Evolutionary conservation across 2,113 vertebrate genomes (phyloP).

Genomic region (Grammomys dolichurus): DNA sequence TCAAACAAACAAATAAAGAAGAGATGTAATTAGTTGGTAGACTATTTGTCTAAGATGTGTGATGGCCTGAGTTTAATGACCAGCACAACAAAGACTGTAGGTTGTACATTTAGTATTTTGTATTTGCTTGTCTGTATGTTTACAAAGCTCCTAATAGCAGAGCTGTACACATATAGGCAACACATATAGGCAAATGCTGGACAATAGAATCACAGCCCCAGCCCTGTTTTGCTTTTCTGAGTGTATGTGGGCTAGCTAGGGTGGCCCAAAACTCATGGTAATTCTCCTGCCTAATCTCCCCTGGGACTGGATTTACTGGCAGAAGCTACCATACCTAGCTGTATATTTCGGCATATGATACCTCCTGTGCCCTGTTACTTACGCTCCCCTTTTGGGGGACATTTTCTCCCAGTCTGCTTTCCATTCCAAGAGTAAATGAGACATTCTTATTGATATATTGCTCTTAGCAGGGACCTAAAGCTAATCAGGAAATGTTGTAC

Average conservation of each 20-base stretch:
- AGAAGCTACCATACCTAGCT: neutral
- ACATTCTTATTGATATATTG: neutral
- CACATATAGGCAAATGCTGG: neutral
- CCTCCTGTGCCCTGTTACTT: neutral
- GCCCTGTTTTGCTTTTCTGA: neutral
- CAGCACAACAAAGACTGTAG: neutral
- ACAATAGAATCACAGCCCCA: neutral
- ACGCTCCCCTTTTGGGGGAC: neutral
- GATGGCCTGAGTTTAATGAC: neutral
- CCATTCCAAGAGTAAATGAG: neutral
- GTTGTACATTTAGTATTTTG: neutral
- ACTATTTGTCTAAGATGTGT: neutral
- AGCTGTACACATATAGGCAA: neutral
- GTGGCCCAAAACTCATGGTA: neutral
- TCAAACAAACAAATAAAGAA: neutral
- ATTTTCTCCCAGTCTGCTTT: neutral
- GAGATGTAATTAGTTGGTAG: neutral
- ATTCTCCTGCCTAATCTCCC: neutral
- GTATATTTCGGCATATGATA: neutral
- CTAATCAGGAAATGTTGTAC: neutral
- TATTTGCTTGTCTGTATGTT: neutral
- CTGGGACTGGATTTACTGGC: neutral
- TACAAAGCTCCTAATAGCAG: neutral
- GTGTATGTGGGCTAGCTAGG: neutral
- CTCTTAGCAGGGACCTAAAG: neutral